These are phyloP conservation scores for Xerus inauris DNA, from an alignment of 2,113 vertebrate genomes.

Conservation along the genomic window DNA sequence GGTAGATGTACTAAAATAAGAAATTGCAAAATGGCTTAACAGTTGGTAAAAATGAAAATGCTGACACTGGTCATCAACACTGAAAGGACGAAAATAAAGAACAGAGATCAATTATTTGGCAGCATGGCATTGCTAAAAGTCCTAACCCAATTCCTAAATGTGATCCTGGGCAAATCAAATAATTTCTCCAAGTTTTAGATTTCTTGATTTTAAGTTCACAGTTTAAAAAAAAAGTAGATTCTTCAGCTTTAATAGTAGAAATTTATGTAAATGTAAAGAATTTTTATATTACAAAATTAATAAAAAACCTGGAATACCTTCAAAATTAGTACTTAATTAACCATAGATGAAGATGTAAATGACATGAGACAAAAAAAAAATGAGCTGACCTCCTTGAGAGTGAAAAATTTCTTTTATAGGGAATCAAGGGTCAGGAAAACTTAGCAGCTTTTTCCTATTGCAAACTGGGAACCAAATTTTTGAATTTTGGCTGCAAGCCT, in stretches of 20 bases:
- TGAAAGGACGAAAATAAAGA: slow-evolving; percentile 8
- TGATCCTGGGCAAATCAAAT: slow-evolving; percentile 22
- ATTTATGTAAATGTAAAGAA: slow-evolving; percentile 31
- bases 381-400: background rate
- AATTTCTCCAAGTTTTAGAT: slow-evolving; percentile 38
- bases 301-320: background rate
- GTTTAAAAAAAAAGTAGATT: background rate
- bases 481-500: slow-evolving; percentile 75
- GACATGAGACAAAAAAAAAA: background rate
- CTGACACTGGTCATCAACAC: background rate
- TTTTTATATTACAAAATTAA: slow-evolving; percentile 7
- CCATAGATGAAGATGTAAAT: background rate
- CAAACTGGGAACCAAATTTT: slow-evolving; percentile 53
- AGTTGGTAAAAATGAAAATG: background rate
- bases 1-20: background rate
- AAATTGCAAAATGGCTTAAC: background rate
- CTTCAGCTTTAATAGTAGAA: slow-evolving; percentile 7
- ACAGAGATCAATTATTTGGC: background rate
- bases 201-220: background rate
- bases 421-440: slow-evolving; percentile 32
- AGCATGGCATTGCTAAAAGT: background rate
- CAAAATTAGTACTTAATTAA: slow-evolving; percentile 47
- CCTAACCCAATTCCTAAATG: slow-evolving; percentile 13
- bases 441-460: slow-evolving; percentile 1
- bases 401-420: background rate